Evolutionary conservation across 92 coral and sea anemone species (phyloP), one percentile per base, ranked within the genome.

Genomic region (Plumapathes pennacea): DNA sequence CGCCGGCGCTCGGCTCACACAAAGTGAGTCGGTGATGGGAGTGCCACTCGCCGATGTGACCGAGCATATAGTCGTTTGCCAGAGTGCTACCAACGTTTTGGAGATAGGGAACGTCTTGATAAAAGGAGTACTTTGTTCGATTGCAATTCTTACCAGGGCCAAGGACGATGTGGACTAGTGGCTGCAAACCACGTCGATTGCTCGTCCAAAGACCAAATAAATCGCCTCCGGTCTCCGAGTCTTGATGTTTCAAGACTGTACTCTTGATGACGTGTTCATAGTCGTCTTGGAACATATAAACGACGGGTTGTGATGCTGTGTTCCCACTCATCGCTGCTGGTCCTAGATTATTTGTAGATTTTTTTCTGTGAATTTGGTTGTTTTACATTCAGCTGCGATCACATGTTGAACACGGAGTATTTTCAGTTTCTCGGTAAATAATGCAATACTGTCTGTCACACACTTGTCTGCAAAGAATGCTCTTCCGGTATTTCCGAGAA

Each of bases 1-100:
- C 97, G 1, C 90, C 97, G 0, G 24, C 38, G 53, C 97, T 90
- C 32, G 97, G 97, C 19, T 71, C 28, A 40, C 29, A 61, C 27
- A 90, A 72, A 12, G 56, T 62, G 69, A 82, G 80, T 4, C 54
- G 77, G 27, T 90, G 90, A 31, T 86, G 97, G 2, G 97, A 90
- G 50, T 86, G 90, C 97, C 97, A 90, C 45, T 90, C 97, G 14
- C 97, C 97, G 38, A 90, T 78, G 60, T 90, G 95, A 26, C 97
- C 76, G 6, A 86, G 62, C 90, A 82, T 78, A 72, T 66, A 90
- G 19, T 44, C 52, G 0, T 68, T 32, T 0, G 92, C 83, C 36
- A 90, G 65, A 4, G 78, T 56, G 25, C 57, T 59, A 4, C 95
- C 97, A 48, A 86, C 85, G 18, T 76, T 68, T 45, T 60, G 59